Percentiles rank a stretch among this genome's conserved stretches.
Evolutionary conservation across 2,888 invertebrate genomes (phyloP).

Genomic region (Arrhopalites spinosus): DNA sequence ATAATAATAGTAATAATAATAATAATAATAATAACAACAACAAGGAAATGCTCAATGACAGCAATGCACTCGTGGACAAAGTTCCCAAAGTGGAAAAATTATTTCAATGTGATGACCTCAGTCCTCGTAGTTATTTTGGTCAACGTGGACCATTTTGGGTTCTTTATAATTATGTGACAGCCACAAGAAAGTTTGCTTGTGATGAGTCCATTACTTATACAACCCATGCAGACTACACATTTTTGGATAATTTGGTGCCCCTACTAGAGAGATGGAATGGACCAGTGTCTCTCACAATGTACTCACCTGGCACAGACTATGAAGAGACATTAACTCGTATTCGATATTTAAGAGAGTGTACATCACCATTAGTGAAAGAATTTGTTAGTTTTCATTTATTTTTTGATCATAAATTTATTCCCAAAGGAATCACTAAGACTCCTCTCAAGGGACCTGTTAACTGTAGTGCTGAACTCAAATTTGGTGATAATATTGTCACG

Average conservation of each 20-base stretch:
- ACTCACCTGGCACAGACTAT: constrained; percentile 85
- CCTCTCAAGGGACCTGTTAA: constrained; percentile 39
- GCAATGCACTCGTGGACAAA: constrained; percentile 32
- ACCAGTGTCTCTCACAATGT: constrained; percentile 83
- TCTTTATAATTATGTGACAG: constrained; percentile 81
- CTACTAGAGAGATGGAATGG: constrained; percentile 85
- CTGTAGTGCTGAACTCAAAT: constrained; percentile 63
- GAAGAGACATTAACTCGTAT: constrained; percentile 77
- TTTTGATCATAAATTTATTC: constrained; percentile 85
- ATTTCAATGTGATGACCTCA: constrained; percentile 70
- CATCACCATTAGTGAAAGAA: constrained; percentile 71
- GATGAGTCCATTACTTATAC: constrained; percentile 88
- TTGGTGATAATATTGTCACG: constrained; percentile 67
- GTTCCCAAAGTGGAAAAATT: constrained; percentile 30
- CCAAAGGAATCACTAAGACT: constrained; percentile 59
- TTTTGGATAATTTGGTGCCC: constrained; percentile 85
- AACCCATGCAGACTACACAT: constrained; percentile 89
- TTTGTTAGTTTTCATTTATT: constrained; percentile 87
- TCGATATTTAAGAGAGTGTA: constrained; percentile 78
- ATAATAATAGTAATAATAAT: constrained; percentile 29
- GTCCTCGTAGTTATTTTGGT: constrained; percentile 66
- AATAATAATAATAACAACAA: constrained; percentile 32
- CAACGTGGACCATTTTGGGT: constrained; percentile 87
- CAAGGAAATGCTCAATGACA: constrained; percentile 29
- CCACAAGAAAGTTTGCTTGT: constrained; percentile 71